A percentile compares a stretch with the other conserved stretches of the same genome.
phyloP scores from a whole-genome alignment of 2,797 vertebrate species.

The Acanthornis magna region DNA sequence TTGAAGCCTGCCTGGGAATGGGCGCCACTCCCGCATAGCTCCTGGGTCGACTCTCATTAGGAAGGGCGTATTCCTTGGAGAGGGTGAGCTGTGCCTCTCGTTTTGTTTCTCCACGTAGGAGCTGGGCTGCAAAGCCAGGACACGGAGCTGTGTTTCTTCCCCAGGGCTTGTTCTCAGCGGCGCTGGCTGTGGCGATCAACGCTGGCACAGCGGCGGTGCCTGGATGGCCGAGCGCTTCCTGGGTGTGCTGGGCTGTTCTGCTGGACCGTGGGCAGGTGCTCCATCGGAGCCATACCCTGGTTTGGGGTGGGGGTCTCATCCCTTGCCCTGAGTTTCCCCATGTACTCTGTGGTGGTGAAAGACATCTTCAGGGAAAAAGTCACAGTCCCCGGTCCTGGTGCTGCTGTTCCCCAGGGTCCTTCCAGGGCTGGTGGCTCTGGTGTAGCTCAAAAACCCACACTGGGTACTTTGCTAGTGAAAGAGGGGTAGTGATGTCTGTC shows the following conservation, averaged over 20 bases:
- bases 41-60: slow-evolving; percentile 49
- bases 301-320: neutral
- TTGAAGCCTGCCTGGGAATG: slow-evolving; percentile 46
- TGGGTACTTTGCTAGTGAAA: neutral
- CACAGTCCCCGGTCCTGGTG: neutral
- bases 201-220: accelerated
- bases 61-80: slow-evolving; percentile 17
- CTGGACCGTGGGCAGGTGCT: neutral
- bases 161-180: slow-evolving; percentile 26
- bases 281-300: accelerated
- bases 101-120: neutral
- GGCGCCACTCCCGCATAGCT: slow-evolving; percentile 43
- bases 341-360: neutral
- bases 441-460: neutral
- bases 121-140: neutral
- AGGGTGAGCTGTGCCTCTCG: neutral
- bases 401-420: neutral
- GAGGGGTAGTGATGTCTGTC: accelerated
- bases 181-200: neutral
- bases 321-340: neutral
- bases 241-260: accelerated
- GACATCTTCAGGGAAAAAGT: neutral
- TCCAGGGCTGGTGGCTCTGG: neutral
- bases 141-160: neutral
- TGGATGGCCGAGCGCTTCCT: neutral